Base-by-base conservation (phyloP, 2,888 invertebrate species). In the Peribatodes rhomboidaria region DNA sequence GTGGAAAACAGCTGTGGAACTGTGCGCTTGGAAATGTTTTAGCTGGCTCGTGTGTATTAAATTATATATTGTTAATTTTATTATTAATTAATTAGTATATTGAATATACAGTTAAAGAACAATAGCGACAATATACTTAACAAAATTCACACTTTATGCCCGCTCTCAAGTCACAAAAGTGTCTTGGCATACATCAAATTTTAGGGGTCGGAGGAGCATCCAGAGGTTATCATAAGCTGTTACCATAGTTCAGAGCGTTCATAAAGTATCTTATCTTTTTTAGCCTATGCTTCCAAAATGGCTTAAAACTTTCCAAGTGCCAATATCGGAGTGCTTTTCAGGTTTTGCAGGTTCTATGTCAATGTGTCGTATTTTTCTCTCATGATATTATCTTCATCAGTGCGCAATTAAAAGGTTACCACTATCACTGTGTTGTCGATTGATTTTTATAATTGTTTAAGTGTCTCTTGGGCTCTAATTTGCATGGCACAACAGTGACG, bases 401-500 rank as follows among this genome's bases (percentile, higher is more conserved):
- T 50, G 53, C 35, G 18, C 16, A 10, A 41, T 9, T 59, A 11
- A 46, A 35, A 44, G 42, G 46, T 53, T 13, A 35, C 53, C 54
- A 61, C 35, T 22, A 33, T 46, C 63, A 53, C 41, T 63, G 63
- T 63, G 58, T 49, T 55, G 69, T 66, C 31, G 72, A 67, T 75
- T 71, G 18, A 39, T 61, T 37, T 57, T 47, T 27, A 20, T 62
- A 50, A 31, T n/a, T 61, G 35, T 60, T 53, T 37, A 56, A 50
- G 55, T 61, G 31, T 20, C 35, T 20, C 53, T 14, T 59, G 54
- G 27, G 52, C 59, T 46, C 33, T 64, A 61, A 33, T 56, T 55
- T 39, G 58, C 61, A 50, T 63, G 66, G 58, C 63, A 47, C 20
- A 53, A 14, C 13, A 44, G n/a, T 22, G 27, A 18, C 53, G 49